Base-by-base conservation (phyloP, 2,113 vertebrate genomes). In the Pandion haliaetus region DNA sequence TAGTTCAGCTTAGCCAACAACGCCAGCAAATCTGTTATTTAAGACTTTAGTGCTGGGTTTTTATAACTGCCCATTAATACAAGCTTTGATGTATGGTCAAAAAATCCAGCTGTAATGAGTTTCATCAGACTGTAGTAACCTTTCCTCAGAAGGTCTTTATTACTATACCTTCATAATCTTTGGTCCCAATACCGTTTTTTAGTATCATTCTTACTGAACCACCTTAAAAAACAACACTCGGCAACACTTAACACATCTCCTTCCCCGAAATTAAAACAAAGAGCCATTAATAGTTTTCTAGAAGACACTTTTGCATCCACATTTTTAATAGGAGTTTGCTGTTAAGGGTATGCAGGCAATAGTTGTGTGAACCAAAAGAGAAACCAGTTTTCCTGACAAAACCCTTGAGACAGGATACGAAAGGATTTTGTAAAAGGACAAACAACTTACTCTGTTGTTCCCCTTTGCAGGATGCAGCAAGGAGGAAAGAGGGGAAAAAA, bases 361-460 rank as follows among this genome's bases (percentile, higher is more conserved):
- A 66, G 52, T 16, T 52, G 77, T 34, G 61, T 44, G 54, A 91
- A 67, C 57, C 4, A 58, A 71, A 93, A 97, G 42, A 85, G 61
- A 92, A 86, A 89, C 34, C 32, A 12, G 45, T 63, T 88, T 82
- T 84, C 50, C 74, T 44, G 47, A 66, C 40, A 79, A 90, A 96
- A 79, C 40, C 34, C 36, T 69, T 38, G 17, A 70, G 57, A 85
- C 5, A 72, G 40, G 38, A 74, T 8, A 84, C 4, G 4, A 83
- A 88, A 88, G 70, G 50, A 88, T 66, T 90, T 67, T 58, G 47
- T 86, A 65, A 61, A 21, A 88, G 57, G 62, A 92, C 84, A 97
- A 73, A 96, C 62, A 78, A 98, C 98, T 98, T 98, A 98, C 98
- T 98, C 96, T 98, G 98, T 83, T 98, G 96, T 88, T 98, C 81